Evolutionary conservation across 2,797 vertebrate genomes (phyloP).

Genomic region (Uromys caudimaculatus): DNA sequence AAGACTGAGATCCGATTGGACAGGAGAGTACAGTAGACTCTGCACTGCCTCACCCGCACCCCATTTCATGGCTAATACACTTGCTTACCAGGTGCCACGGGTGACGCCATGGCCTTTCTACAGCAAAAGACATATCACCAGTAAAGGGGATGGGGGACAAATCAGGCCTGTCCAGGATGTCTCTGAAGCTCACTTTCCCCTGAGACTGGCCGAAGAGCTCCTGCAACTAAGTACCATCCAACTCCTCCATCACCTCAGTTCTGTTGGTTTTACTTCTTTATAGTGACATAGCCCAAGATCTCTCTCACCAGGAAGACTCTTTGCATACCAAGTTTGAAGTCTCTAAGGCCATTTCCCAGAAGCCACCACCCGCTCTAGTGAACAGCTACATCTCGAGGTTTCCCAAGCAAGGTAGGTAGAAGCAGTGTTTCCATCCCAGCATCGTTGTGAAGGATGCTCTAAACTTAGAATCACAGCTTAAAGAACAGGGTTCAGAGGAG

Average conservation of each 20-base stretch:
- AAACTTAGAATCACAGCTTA: constrained; percentile 2
- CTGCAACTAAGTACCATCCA: background rate
- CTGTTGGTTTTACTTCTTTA: background rate
- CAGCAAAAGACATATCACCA: background rate
- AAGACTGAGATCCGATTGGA: fast-evolving
- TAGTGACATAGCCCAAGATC: background rate
- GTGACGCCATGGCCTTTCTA: background rate
- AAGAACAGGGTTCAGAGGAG: background rate
- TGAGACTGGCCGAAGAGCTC: background rate
- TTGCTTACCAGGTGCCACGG: background rate
- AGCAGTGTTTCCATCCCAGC: background rate
- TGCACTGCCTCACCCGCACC: background rate
- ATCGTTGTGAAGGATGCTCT: background rate
- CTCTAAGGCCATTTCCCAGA: background rate
- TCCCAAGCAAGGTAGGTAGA: background rate
- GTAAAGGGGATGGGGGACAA: background rate
- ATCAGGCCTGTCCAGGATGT: background rate
- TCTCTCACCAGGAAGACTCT: background rate
- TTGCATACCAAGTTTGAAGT: background rate
- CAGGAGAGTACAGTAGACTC: fast-evolving
- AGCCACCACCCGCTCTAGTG: background rate
- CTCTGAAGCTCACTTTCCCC: background rate
- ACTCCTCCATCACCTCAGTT: background rate
- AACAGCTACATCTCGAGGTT: background rate
- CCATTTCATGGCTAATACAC: background rate